Conservation (phyloP, 2,797 vertebrate genomes). For the Petrocephalus schoutedeni region DNA sequence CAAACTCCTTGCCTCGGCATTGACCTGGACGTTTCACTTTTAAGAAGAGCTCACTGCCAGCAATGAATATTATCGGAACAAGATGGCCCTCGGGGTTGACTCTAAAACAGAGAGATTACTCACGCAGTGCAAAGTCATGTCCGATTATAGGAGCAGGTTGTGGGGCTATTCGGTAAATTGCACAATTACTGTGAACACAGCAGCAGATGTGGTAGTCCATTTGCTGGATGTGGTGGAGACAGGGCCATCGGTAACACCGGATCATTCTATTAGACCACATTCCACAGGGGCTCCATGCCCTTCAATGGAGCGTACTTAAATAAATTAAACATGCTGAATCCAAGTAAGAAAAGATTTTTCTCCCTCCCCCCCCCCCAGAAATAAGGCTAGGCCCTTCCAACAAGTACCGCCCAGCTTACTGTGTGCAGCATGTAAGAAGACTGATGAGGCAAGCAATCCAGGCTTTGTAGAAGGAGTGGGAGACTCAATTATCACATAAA, state of each 20-base stretch:
- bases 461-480: background rate
- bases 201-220: slow-evolving; percentile 6
- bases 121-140: slow-evolving; percentile 9
- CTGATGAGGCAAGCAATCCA: background rate
- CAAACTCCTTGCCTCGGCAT: background rate
- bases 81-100: slow-evolving; percentile 1
- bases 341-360: background rate
- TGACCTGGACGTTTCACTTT: slow-evolving; percentile 16
- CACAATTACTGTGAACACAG: background rate
- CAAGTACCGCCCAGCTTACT: background rate
- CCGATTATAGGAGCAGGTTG: background rate
- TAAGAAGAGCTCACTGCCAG: slow-evolving; percentile 9
- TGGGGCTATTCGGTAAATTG: background rate
- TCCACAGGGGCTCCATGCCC: background rate
- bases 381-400: background rate
- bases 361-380: background rate
- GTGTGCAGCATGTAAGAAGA: background rate
- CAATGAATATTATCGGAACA: slow-evolving; percentile 20
- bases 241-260: background rate
- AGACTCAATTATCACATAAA: slow-evolving; percentile 2
- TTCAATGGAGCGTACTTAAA: slow-evolving; percentile 2
- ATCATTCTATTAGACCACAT: background rate
- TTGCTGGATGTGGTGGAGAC: background rate
- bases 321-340: slow-evolving; percentile 17
- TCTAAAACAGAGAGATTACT: slow-evolving; percentile 19